Evolutionary conservation across 2,113 vertebrate genomes (phyloP), one percentile per base, ranked within the genome.

Genomic region (Eulemur rufifrons): DNA sequence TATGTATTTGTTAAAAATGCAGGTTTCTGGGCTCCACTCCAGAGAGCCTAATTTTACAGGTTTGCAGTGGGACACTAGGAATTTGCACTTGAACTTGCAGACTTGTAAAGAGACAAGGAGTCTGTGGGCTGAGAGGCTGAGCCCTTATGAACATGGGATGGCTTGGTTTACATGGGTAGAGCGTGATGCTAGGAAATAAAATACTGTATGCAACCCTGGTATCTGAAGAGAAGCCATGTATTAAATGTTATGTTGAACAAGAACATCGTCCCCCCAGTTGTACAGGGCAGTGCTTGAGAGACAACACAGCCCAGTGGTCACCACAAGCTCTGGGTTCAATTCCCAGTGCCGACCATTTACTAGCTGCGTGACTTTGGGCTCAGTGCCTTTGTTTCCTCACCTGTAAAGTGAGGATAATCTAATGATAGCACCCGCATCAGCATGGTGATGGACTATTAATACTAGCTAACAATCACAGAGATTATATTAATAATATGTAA

Each of bases 181-280:
- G 27, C 73, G 63, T 59, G 11, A 73, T 34, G 45, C 9, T 61
- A 93, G 54, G 64, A 92, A 81, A 69, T 76, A 42, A 86, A 93
- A 42, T 25, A n/a, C 3, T 18, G 1, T 27, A 50, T 84, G 69
- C 45, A 54, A 34, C 69, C 29, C 4, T 27, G 14, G 68, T 56
- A 37, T 34, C 78, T 59, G 5, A 68, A 82, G 83, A 83, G 45
- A 74, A 10, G 15, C 6, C 9, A 21, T 25, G 54, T 39, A 76
- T 42, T 69, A 71, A 50, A 12, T 45, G 17, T 34, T 32, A 18
- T 34, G 21, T 20, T 86, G 80, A 64, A 20, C 18, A n/a, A 84
- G 29, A 84, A 29, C 1, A 2, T 5, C 6, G 86, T 77, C 18
- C 56, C 2, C 14, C 7, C 4, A 3, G 5, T 32, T 89, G 29